phyloP scores from a whole-genome alignment of 2,113 vertebrate species.

The Phocoena sinus region DNA sequence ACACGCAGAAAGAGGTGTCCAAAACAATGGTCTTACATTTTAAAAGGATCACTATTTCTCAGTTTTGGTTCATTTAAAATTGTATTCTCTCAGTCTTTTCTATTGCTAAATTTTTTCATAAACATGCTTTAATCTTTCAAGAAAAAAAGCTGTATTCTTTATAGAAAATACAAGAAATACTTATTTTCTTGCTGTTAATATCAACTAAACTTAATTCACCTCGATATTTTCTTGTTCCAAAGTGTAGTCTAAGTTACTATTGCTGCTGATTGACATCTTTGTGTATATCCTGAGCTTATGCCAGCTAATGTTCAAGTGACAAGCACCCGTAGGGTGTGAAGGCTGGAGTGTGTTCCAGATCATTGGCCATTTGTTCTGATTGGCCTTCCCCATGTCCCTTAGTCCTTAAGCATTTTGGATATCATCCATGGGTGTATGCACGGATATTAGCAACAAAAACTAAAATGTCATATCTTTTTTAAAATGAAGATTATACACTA shows the following conservation, averaged over 20 bases:
- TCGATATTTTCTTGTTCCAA: background rate
- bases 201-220: background rate
- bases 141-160: background rate
- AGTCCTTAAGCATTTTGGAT: background rate
- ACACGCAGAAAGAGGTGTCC: background rate
- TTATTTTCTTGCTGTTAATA: background rate
- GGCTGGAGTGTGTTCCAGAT: background rate
- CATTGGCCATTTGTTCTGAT: background rate
- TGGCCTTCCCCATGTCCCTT: background rate
- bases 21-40: background rate
- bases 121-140: background rate
- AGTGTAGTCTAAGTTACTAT: background rate
- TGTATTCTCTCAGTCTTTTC: background rate
- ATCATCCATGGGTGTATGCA: background rate
- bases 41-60: background rate
- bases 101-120: background rate
- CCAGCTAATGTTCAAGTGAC: background rate
- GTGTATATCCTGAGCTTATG: accelerated
- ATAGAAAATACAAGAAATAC: background rate
- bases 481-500: background rate
- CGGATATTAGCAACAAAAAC: background rate
- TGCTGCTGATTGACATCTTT: background rate
- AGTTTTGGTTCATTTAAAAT: background rate
- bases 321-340: background rate
- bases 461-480: background rate